These are phyloP conservation scores for Dromaius novaehollandiae DNA, from an alignment of 2,113 vertebrate species.

Conservation along the genomic window DNA sequence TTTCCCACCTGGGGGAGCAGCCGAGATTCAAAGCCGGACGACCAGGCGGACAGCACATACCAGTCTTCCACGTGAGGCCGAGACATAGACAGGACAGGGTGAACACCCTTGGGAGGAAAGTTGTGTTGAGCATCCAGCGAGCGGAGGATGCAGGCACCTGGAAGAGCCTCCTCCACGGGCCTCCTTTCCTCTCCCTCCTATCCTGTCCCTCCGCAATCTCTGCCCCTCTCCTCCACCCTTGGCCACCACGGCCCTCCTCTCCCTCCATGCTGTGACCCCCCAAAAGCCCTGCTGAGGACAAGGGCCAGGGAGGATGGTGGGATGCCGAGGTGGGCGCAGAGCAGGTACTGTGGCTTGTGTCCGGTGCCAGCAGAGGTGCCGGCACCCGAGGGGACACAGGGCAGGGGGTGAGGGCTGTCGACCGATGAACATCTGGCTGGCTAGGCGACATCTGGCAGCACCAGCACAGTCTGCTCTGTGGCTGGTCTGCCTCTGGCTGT, in stretches of 20 bases:
- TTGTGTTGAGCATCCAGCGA: background rate
- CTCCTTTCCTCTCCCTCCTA: too few relatives aligned
- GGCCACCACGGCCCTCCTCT: fast-evolving
- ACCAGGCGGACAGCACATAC: background rate
- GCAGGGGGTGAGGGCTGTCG: background rate
- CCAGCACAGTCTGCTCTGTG: background rate
- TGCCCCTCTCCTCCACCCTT: background rate
- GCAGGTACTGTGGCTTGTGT: background rate
- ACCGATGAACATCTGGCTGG: background rate
- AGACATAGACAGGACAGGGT: background rate
- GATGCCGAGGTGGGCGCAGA: background rate
- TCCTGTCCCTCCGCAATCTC: background rate
- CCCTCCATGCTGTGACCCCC: background rate
- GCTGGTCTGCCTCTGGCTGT: conserved; percentile 7
- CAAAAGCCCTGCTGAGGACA: background rate
- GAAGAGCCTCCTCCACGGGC: background rate
- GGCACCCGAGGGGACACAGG: fast-evolving
- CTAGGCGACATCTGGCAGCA: background rate
- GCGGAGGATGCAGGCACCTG: fast-evolving
- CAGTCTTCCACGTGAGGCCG: background rate
- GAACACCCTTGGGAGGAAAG: background rate
- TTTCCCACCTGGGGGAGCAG: conserved; percentile 69
- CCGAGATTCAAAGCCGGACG: background rate
- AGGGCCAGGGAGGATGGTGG: fast-evolving
- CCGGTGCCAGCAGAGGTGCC: background rate